Percentiles rank a stretch among this genome's conserved stretches.
Conservation (phyloP, 2,113 vertebrate genomes). For the Grammomys dolichurus region DNA sequence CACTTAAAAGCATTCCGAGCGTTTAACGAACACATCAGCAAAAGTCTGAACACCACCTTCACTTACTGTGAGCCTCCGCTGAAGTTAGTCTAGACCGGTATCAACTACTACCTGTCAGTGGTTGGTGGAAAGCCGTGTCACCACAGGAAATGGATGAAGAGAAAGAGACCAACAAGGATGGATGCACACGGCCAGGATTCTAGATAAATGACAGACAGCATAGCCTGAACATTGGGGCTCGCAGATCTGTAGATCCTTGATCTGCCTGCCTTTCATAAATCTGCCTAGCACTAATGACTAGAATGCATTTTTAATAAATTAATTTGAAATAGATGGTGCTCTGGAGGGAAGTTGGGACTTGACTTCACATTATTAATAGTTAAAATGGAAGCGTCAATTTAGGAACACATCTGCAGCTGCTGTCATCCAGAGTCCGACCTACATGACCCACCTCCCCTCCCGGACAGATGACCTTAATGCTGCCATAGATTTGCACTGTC, state of each 20-base stretch:
- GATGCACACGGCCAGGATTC: constrained; percentile 4
- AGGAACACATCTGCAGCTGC: constrained; percentile 7
- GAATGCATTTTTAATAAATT: constrained; percentile 81
- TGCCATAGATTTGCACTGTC: neutral
- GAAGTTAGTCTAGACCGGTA: constrained; percentile 38
- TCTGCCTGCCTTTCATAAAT: constrained; percentile 77
- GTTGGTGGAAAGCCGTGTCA: neutral
- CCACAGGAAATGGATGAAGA: constrained; percentile 42
- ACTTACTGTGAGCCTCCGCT: constrained; percentile 49
- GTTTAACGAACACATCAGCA: neutral
- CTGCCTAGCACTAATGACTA: constrained; percentile 75
- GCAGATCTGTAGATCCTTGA: neutral
- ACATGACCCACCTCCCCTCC: neutral
- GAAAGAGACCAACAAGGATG: constrained; percentile 54
- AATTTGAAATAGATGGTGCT: constrained; percentile 75
- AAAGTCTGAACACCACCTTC: neutral
- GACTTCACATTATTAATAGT: constrained; percentile 63
- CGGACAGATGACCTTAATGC: neutral
- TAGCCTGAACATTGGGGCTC: neutral
- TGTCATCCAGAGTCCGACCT: neutral
- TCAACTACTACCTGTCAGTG: constrained; percentile 54
- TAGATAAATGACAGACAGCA: constrained; percentile 13
- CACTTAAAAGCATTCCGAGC: neutral
- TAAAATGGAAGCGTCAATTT: constrained; percentile 64
- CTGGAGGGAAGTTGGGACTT: constrained; percentile 65